Base-by-base conservation (phyloP, 2,113 vertebrate species). In the Corythaeola cristata region DNA sequence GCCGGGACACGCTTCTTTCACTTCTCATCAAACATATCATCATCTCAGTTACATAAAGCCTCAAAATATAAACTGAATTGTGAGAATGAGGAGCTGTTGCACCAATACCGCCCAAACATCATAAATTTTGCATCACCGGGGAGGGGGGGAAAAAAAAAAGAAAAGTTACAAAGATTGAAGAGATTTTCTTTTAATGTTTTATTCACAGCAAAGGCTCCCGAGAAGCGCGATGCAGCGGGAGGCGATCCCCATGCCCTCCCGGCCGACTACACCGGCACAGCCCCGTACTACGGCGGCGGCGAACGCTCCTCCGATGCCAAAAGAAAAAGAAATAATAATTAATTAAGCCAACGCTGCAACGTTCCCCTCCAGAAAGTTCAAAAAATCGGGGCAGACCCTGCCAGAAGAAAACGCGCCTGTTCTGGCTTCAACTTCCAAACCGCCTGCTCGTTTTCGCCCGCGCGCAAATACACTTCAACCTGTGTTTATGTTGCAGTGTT, bases 31-130 rank as follows among this genome's bases (percentile, higher is more conserved):
- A 92, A 67, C 28, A 22, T 32, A 59, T 62, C 52, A 66, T 60
- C 44, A 39, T n/a, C 77, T 64, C 88, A 17, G 71, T 94, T 93
- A 93, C 58, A 89, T 95, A 97, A 96, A 96, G 41, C 90, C 88
- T 22, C 84, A 82, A 93, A 96, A 95, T 52, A 89, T 19, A 88
- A 96, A 88, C 89, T 27, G 71, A 87, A 85, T 69, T 73, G 88
- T 33, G 83, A 80, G 62, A 96, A 88, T 6, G 72, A 79, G 58
- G 80, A 97, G 93, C 90, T 88, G 85, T 81, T 93, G 88, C 53
- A 84, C 86, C 87, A 83, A 49, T 39, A 72, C 89, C 94, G 88
- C 94, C 94, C 92, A 96, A 94, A 93, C 90, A 89, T 63, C 88
- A 94, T 85, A 63, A 93, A 83, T 89, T 88, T 84, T 81, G 68